Base-by-base conservation (phyloP, 2,113 vertebrate genomes). In the Butorides virescens region DNA sequence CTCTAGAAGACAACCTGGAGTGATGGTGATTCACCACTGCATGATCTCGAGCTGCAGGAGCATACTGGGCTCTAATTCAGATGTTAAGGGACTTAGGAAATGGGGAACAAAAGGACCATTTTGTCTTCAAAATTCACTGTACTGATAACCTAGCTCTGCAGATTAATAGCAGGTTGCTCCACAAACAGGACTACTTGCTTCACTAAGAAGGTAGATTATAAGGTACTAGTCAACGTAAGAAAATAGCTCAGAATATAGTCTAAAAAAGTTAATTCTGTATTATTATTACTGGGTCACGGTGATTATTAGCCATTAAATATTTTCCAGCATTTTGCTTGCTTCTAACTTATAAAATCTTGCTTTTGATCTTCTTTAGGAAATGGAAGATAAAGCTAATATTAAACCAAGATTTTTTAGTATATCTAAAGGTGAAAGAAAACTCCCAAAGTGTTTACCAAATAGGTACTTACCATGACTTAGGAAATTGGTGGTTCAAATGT, bases 401-500 rank as follows among this genome's bases (percentile, higher is more conserved):
- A 92, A 92, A 79, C 3, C 17, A 42, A 61, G 13, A 17, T 20
- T 72, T 83, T 92, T 63, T 17, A 39, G 27, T 50, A 19, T 17
- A 42, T 66, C 34, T 68, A 66, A 72, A 88, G 52, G 75, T 92
- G 63, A 81, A 96, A 96, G 53, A 78, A 92, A 95, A 74, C n/a
- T 91, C 66, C 67, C 30, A 2, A 59, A 72, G 66, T 29, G 49
- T 92, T 92, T 91, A 47, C 55, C 46, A 65, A 76, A 52, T 77
- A 96, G 92, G 90, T 92, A 73, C 76, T 90, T 70, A 34, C 55
- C 49, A 55, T 34, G 94, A 92, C 75, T 52, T 96, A 75, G 56
- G 92, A 96, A 96, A 97, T 30, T 73, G 76, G 82, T 62, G 94
- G 97, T 97, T 98, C 96, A 97, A 95, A 97, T 86, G 72, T 95